Evolutionary conservation across 2,797 vertebrate species (phyloP).

Genomic region (Myotis planiceps): DNA sequence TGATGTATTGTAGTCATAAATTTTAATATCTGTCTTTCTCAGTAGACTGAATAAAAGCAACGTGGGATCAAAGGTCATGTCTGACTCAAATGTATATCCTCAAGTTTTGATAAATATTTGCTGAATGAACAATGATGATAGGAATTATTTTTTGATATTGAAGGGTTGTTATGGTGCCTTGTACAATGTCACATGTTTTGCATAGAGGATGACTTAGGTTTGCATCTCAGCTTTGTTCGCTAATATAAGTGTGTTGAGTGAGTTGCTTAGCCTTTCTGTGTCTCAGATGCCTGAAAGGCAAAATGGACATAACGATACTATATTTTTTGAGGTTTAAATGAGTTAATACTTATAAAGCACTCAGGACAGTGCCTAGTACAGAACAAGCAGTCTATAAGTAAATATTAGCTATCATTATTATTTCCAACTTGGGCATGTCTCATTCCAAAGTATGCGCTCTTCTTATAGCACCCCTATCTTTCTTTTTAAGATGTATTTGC

Average conservation of each 20-base stretch:
- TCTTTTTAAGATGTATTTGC: neutral
- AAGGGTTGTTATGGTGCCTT: neutral
- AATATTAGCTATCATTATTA: neutral
- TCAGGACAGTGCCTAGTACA: neutral
- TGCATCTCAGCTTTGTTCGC: neutral
- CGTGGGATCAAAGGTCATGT: neutral
- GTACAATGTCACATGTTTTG: neutral
- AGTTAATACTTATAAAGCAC: neutral
- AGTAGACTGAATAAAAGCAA: neutral
- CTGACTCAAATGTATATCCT: neutral
- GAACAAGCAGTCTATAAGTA: neutral
- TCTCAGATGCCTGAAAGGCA: neutral
- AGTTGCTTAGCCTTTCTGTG: neutral
- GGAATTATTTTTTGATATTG: neutral
- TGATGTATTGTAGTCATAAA: neutral
- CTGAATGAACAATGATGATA: neutral
- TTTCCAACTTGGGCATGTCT: neutral
- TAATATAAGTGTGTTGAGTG: neutral
- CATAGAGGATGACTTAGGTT: neutral
- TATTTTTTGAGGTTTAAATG: neutral
- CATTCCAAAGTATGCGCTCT: neutral
- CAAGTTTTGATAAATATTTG: neutral
- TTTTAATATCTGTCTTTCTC: conserved; percentile 30
- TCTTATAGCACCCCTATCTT: neutral
- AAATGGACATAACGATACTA: neutral